Conservation (phyloP, 2,797 vertebrate genomes). For the Myotis planiceps region DNA sequence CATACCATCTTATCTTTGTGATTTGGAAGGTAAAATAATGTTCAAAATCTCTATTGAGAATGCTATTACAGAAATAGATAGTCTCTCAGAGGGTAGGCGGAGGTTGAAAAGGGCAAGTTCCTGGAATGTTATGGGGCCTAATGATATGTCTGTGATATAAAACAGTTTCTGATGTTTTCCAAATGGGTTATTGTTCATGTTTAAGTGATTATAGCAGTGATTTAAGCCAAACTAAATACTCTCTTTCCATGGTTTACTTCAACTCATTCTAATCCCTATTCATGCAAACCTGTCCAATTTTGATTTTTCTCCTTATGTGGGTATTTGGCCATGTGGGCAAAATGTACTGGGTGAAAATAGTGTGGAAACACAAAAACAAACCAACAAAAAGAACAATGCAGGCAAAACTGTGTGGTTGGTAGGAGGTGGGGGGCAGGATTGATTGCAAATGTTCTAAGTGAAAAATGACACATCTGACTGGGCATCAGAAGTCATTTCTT, state of each 20-base stretch:
- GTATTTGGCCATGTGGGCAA: constrained; percentile 38
- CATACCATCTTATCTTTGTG: not conserved
- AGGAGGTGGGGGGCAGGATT: not conserved
- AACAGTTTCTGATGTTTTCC: constrained; percentile 65
- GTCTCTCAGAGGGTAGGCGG: not conserved
- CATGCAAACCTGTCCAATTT: not conserved
- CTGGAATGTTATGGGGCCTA: constrained; percentile 32
- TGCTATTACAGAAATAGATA: constrained; percentile 22
- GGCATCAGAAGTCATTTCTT: constrained; percentile 33
- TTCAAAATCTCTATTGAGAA: not conserved
- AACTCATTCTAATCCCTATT: constrained; percentile 37
- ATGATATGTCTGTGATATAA: constrained; percentile 69
- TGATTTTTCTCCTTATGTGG: not conserved
- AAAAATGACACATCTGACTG: constrained; percentile 45
- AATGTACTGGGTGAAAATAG: not conserved
- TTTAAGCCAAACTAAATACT: constrained; percentile 68
- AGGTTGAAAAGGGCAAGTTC: not conserved
- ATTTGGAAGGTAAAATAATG: constrained; percentile 19
- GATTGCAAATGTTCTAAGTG: constrained; percentile 1
- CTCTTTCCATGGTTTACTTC: constrained; percentile 47
- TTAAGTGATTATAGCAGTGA: constrained; percentile 56
- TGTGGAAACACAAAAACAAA: not conserved
- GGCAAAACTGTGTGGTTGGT: not conserved
- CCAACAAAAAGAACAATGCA: not conserved
- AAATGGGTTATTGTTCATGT: constrained; percentile 65